These are phyloP conservation scores for Vulpes ferrilata DNA, from an alignment of 2,113 vertebrate species.

Conservation along the genomic window DNA sequence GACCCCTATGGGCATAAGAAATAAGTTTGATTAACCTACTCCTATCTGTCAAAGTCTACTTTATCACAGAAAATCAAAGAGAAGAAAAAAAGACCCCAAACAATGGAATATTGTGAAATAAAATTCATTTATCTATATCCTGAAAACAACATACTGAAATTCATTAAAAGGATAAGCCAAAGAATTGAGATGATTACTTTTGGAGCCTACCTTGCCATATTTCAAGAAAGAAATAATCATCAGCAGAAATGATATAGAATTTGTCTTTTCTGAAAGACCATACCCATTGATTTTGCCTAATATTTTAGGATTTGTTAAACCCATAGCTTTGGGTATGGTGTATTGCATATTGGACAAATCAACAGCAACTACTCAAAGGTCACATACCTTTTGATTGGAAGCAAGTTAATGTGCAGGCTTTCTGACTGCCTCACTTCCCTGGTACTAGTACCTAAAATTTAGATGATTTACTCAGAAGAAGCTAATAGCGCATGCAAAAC, in stretches of 20 bases:
- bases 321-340: not conserved
- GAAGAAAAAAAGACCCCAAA: not conserved
- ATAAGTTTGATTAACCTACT: constrained; percentile 1
- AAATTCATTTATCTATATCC: not conserved
- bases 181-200: not conserved
- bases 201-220: not conserved
- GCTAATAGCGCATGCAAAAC: not conserved
- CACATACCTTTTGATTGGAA: not conserved
- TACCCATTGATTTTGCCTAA: not conserved
- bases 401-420: not conserved
- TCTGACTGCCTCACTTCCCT: not conserved
- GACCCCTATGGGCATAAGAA: not conserved
- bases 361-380: not conserved
- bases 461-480: not conserved
- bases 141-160: constrained; percentile 18
- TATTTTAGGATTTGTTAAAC: constrained; percentile 1
- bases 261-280: not conserved
- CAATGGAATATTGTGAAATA: not conserved
- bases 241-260: not conserved
- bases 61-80: not conserved
- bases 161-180: not conserved
- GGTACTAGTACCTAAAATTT: not conserved
- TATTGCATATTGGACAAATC: not conserved
- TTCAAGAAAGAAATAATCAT: not conserved
- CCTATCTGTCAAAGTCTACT: not conserved